phyloP scores from a whole-genome alignment of 2,888 invertebrate genomes.

The Lottia gigantea region DNA sequence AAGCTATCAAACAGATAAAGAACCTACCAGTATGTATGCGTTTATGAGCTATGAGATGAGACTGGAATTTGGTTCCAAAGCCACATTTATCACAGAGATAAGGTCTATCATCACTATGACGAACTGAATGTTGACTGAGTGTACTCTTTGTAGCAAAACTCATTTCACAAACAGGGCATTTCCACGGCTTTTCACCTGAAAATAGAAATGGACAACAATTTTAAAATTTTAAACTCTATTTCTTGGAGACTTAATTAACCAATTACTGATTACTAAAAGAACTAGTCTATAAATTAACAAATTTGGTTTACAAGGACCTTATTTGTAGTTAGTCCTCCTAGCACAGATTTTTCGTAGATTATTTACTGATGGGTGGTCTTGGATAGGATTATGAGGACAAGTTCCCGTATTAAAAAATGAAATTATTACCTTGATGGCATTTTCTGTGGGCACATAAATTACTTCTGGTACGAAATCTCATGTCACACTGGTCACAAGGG shows the following conservation, averaged over 20 bases:
- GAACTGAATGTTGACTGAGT: constrained; percentile 73
- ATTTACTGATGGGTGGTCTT: too few species aligned
- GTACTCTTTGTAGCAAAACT: constrained; percentile 74
- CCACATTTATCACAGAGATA: constrained; percentile 77
- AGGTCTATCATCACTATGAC: constrained; percentile 73
- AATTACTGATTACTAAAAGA: too few species aligned
- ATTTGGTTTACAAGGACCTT: too few species aligned
- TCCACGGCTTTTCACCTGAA: constrained; percentile 72
- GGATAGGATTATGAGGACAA: too few species aligned
- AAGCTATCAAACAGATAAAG: too few species aligned
- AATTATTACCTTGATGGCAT: constrained; percentile 70
- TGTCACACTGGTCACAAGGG: constrained; percentile 73
- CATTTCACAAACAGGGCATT: constrained; percentile 74
- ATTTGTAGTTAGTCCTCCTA: too few species aligned
- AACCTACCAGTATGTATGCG: constrained; percentile 74
- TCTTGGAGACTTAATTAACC: too few species aligned
- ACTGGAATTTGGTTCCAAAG: constrained; percentile 77
- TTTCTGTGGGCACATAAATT: constrained; percentile 74
- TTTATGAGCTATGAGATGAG: constrained; percentile 76
- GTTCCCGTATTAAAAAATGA: neutral
- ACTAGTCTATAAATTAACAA: too few species aligned
- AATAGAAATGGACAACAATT: constrained; percentile 9
- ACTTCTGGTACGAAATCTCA: constrained; percentile 73
- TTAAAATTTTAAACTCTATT: too few species aligned
- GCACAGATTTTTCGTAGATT: too few species aligned